A percentile compares a stretch with the other conserved stretches of the same genome.
These are phyloP conservation scores for Merops nubicus DNA, from an alignment of 2,113 vertebrate species.

Conservation along the genomic window DNA sequence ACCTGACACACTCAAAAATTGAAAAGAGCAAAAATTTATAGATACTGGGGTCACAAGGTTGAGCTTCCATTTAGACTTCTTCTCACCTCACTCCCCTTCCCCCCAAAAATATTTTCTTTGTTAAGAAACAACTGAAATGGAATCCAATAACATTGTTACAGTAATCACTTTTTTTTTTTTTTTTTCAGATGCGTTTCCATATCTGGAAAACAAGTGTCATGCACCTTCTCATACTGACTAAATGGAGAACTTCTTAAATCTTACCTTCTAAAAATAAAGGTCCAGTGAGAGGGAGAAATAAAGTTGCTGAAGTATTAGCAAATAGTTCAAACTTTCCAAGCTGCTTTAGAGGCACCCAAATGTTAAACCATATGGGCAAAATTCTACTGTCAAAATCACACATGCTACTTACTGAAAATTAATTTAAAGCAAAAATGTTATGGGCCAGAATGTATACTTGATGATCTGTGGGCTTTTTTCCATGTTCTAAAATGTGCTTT, in stretches of 20 bases:
- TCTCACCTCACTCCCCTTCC: fast-evolving
- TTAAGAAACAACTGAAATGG: not conserved
- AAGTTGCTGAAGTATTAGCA: not conserved
- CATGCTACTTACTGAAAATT: not conserved
- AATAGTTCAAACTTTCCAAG: not conserved
- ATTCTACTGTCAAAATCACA: constrained; percentile 18
- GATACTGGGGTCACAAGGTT: not conserved
- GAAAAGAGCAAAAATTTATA: not conserved
- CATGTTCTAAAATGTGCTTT: not conserved
- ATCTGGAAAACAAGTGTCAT: not conserved
- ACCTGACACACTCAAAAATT: not conserved
- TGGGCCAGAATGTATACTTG: not conserved
- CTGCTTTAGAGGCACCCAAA: not conserved
- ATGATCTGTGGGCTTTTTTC: not conserved
- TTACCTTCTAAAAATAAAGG: not conserved
- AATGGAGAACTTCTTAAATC: not conserved
- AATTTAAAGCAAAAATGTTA: constrained; percentile 14
- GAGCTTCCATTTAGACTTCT: not conserved
- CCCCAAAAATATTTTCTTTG: not conserved
- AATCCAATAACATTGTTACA: not conserved
- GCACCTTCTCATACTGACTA: not conserved
- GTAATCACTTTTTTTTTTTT: not conserved
- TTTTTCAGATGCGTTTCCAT: not conserved
- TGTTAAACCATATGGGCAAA: constrained; percentile 11
- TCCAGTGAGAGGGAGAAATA: not conserved